phyloP scores from a whole-genome alignment of 2,113 vertebrate genomes.

The Carassius gibelio region DNA sequence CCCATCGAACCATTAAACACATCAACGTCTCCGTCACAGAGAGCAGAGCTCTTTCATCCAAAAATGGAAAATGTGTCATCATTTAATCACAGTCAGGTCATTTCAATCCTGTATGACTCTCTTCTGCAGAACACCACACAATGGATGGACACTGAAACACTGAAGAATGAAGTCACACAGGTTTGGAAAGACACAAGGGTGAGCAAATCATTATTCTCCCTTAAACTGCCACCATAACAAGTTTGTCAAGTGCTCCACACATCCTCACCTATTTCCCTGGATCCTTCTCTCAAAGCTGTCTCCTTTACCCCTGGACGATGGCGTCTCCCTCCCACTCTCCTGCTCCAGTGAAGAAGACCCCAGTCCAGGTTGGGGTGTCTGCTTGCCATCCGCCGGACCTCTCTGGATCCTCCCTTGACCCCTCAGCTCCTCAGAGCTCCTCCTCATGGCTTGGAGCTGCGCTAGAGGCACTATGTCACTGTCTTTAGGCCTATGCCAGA shows the following conservation, averaged over 20 bases:
- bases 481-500: conserved; percentile 80
- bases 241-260: neutral
- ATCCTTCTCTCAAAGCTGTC: conserved; percentile 64
- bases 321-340: conserved; percentile 60
- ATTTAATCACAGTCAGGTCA: neutral
- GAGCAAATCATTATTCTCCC: neutral
- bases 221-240: neutral
- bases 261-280: conserved; percentile 72
- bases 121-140: neutral
- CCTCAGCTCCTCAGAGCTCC: conserved; percentile 67
- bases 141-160: neutral
- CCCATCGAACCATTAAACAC: conserved; percentile 1
- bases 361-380: conserved; percentile 57
- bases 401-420: conserved; percentile 52
- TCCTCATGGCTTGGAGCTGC: conserved; percentile 79
- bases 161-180: neutral
- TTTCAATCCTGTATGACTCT: neutral
- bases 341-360: conserved; percentile 61
- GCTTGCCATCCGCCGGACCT: conserved; percentile 51
- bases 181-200: neutral
- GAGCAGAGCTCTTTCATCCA: neutral
- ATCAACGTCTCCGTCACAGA: neutral
- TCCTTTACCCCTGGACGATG: conserved; percentile 58
- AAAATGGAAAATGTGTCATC: too few relatives aligned
- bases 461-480: conserved; percentile 80